A percentile compares a stretch with the other conserved stretches of the same genome.
Conservation (phyloP, 1,140 invertebrate species). For the Notospermus geniculatus region DNA sequence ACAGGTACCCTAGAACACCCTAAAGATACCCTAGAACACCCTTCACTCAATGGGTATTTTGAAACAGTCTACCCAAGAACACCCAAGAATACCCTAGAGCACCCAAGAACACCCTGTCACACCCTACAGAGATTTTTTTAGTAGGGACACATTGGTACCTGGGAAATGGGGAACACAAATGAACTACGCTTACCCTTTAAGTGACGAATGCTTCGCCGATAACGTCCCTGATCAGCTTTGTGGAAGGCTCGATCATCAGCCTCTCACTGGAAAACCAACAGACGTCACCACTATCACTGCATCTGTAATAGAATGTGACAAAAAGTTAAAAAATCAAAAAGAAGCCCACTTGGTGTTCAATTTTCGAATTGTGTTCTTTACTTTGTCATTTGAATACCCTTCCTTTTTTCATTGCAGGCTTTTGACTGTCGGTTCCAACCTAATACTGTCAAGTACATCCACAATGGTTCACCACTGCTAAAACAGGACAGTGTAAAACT, state of each 20-base stretch:
- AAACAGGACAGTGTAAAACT: constrained; percentile 42
- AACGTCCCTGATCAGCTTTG: neutral
- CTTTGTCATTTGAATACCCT: neutral
- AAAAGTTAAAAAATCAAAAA: no score
- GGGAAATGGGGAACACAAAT: no score
- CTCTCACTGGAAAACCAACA: neutral
- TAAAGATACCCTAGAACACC: no score
- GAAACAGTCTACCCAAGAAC: no score
- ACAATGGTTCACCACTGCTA: constrained; percentile 49
- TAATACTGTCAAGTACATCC: constrained; percentile 45
- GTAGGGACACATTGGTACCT: no score
- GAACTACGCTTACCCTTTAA: no score
- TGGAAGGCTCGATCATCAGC: neutral
- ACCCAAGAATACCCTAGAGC: no score
- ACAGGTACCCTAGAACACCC: no score
- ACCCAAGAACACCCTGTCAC: no score
- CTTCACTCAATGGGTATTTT: no score
- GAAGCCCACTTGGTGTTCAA: neutral
- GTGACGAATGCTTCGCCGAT: no score
- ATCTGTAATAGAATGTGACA: neutral
- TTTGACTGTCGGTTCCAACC: constrained; percentile 48
- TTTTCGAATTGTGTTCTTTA: neutral
- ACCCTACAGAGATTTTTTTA: no score
- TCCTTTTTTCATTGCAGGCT: constrained; percentile 36
- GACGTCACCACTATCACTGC: neutral